Evolutionary conservation across 1,140 invertebrate genomes (phyloP), one percentile per base, ranked within the genome.

Genomic region (Mactra quadrangularis): DNA sequence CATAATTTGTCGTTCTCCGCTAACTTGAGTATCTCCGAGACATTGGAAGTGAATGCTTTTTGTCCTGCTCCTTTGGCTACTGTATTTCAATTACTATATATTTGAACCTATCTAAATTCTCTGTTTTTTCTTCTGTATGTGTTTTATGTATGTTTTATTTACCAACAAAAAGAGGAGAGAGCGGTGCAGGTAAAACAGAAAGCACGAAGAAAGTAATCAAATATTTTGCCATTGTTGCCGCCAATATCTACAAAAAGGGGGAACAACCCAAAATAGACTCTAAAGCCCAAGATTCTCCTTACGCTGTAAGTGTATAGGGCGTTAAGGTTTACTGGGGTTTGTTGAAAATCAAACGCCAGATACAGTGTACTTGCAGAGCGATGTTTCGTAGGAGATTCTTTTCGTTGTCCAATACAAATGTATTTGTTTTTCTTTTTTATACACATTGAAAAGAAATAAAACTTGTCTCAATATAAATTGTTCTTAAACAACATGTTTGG

Each of bases 201-300:
- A 99, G 99, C 95, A 99, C 98, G 95, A 99, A 99, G 95, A 99
- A 99, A 94, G 98, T 99, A 95, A 99, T 99, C 95, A 97, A 97
- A 91, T 99, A 99, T 95, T 98, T 99, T 95, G 97, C 98, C 93
- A 97, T 96, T 91, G 97, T 98, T 87, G 97, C 97, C 94, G 97
- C 97, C 55, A 88, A 87, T 75, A 68, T 81, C 66, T 52, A 82
- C 68, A 82, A 82, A 82, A 72, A 82, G 82, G 50, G 68, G 96
- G 94, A 97, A 97, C 93, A 97, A 98, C 95, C 98, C 97, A 66
- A 66, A 78, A 78, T 78, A 31, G 76, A 78, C 35, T 78, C 76
- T 68, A 78, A 78, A 78, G 25, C 25, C 2, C 66, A 60, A 62
- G 78, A 82, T 41, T n/a, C 66, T 17, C 78, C 78, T 3, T 82